phyloP scores from a whole-genome alignment of 2,113 vertebrate genomes.

The Choloepus hoffmanni region DNA sequence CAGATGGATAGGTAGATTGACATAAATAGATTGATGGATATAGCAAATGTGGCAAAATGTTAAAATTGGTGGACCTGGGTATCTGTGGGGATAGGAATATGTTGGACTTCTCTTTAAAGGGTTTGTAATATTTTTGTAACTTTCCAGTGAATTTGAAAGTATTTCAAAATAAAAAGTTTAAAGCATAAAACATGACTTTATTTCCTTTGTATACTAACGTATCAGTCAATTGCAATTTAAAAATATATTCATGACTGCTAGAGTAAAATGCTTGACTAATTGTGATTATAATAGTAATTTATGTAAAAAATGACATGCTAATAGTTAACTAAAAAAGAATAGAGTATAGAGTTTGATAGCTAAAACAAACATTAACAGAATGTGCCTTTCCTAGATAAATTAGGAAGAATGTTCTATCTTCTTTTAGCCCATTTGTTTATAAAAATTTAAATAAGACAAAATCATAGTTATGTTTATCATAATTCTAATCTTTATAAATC shows the following conservation, averaged over 20 bases:
- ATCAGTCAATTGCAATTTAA: background rate
- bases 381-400: background rate
- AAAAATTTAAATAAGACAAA: constrained; percentile 46
- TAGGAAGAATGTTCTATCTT: background rate
- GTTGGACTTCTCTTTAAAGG: no score
- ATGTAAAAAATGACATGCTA: constrained; percentile 4
- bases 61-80: no score
- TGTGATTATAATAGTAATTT: constrained; percentile 41
- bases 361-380: constrained; percentile 46
- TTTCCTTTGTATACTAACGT: constrained; percentile 5
- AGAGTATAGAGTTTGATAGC: background rate
- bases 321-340: background rate
- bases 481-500: background rate
- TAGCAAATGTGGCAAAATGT: no score
- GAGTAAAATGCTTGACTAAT: constrained; percentile 44
- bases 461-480: background rate
- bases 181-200: background rate
- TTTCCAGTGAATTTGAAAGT: no score
- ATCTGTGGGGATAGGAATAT: no score
- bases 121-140: no score
- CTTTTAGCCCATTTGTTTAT: background rate
- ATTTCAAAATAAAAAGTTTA: background rate
- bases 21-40: no score
- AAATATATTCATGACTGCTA: background rate
- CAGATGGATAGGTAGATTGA: no score